Conservation (phyloP, 1,140 invertebrate genomes). For the Pantala flavescens region DNA sequence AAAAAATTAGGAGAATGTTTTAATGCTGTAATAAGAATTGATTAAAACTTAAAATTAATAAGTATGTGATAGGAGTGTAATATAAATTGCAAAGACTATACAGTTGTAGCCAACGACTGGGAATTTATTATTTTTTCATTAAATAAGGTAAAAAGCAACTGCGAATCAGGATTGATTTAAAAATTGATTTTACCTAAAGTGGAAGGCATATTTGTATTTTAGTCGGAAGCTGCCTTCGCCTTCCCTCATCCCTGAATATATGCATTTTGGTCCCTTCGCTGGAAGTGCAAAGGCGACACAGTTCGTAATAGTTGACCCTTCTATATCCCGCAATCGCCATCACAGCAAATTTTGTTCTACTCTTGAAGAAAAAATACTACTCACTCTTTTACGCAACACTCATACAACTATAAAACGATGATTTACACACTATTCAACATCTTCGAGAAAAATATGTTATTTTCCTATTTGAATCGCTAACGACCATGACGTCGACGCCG, state of each 20-base stretch:
- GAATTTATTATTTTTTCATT: too few relatives aligned
- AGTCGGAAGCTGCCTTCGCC: slow-evolving; percentile 46
- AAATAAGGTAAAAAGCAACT: not conserved
- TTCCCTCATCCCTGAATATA: slow-evolving; percentile 53
- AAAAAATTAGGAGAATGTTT: too few relatives aligned
- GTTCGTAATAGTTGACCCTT: slow-evolving; percentile 56
- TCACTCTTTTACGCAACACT: not conserved
- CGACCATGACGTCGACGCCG: slow-evolving; percentile 5
- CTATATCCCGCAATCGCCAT: slow-evolving; percentile 48
- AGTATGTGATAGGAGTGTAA: not conserved
- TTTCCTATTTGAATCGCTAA: slow-evolving; percentile 2
- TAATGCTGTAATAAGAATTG: too few relatives aligned
- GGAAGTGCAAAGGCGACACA: slow-evolving; percentile 55
- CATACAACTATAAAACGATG: not conserved
- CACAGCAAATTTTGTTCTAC: not conserved
- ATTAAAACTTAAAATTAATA: too few relatives aligned
- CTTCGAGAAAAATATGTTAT: not conserved
- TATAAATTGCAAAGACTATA: too few relatives aligned
- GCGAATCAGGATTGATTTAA: not conserved
- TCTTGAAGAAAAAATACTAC: not conserved
- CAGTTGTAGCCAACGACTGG: too few relatives aligned
- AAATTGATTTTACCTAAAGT: slow-evolving; percentile 41
- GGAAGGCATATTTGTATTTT: slow-evolving; percentile 54
- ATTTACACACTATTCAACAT: slow-evolving; percentile 10
- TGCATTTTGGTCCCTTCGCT: slow-evolving; percentile 52